Base-by-base conservation (phyloP, 2,113 vertebrate species). In the Setophaga petechia region DNA sequence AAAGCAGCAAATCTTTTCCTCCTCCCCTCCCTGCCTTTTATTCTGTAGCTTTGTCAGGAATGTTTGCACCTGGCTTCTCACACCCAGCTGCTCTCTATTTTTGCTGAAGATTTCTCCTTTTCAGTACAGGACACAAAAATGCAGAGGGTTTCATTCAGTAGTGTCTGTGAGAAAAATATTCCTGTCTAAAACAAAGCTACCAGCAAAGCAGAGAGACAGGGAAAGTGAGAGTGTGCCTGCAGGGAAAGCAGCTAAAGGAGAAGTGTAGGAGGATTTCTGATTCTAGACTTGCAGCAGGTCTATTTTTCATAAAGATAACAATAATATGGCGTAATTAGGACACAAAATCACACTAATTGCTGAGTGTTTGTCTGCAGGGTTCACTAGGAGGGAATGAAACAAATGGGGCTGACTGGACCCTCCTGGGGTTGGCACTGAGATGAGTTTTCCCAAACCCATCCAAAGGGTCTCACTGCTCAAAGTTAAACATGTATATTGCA, bases 231-330 rank as follows among this genome's bases (percentile, higher is more conserved):
- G 30, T 5, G 52, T 20, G 47, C 68, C 87, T 91, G 57, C 54
- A 80, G 81, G 92, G 79, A 94, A 94, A 51, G 77, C 28, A 89
- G 55, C 84, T 95, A 54, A 46, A 78, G 80, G 88, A 90, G 43
- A 96, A 91, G 62, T 87, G 92, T 94, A 90, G 92, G 94, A 96
- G 89, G 91, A 94, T 81, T 85, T 89, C 88, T 84, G 77, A 94
- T 84, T 93, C 77, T 28, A 95, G 63, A 93, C 76, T 88, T 89
- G 90, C 78, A 89, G 86, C 62, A 87, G 71, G 66, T 89, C 77
- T 89, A 35, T 85, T 96, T 96, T 96, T 95, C 49, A 71, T 88
- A 59, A 80, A 93, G 88, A 79, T 69, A 90, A 85, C 82, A 95
- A 91, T 73, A 92, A 89, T 82, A 84, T 1, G 2, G 82, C 80